Evolutionary conservation across 2,888 invertebrate genomes (phyloP).

Genomic region (Agrochola litura): DNA sequence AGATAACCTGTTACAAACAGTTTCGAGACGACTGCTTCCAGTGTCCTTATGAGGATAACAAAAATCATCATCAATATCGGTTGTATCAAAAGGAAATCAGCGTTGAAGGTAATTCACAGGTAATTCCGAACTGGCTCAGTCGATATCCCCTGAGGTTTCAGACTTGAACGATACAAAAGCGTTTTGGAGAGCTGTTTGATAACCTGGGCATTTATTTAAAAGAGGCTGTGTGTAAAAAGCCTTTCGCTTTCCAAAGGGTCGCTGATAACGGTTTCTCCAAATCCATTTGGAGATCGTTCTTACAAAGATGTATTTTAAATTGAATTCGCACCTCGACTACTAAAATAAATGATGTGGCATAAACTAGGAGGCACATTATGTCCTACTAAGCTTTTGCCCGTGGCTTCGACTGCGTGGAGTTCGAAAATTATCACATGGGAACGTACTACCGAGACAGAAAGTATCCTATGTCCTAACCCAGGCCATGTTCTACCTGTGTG

Average conservation of each 20-base stretch:
- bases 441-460: neutral
- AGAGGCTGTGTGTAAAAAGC: constrained; percentile 28
- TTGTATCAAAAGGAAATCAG: constrained; percentile 17
- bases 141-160: constrained; percentile 24
- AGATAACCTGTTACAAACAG: constrained; percentile 30
- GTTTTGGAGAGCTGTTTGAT: constrained; percentile 34
- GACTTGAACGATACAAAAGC: constrained; percentile 36
- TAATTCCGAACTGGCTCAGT: constrained; percentile 9
- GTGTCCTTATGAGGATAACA: constrained; percentile 2
- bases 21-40: constrained; percentile 1
- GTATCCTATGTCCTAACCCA: neutral
- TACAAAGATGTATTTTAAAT: constrained; percentile 45
- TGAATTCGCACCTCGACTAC: constrained; percentile 18
- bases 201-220: constrained; percentile 43
- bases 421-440: no score
- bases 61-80: neutral
- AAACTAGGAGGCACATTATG: neutral
- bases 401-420: neutral
- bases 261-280: constrained; percentile 43
- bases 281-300: constrained; percentile 15
- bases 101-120: constrained; percentile 36
- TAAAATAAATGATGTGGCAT: neutral
- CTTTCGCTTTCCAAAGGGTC: constrained; percentile 40
- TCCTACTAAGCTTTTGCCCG: neutral
- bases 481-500: neutral